These are phyloP conservation scores for Helicoverpa zea DNA, from an alignment of 1,140 invertebrate genomes.

Conservation along the genomic window DNA sequence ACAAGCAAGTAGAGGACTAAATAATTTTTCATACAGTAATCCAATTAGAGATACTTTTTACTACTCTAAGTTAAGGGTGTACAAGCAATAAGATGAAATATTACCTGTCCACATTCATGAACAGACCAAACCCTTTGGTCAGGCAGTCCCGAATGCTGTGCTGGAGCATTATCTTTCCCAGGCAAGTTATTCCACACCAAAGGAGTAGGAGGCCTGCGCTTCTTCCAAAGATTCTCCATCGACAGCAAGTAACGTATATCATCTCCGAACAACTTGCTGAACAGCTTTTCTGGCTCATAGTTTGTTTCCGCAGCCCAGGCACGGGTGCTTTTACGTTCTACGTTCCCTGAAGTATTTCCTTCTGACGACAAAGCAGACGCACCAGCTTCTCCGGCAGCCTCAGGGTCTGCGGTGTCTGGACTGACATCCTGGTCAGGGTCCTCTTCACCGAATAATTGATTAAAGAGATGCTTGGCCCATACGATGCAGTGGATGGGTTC, in stretches of 20 bases:
- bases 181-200: slow-evolving; percentile 91
- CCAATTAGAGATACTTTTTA: too few relatives aligned
- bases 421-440: slow-evolving; percentile 99
- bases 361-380: slow-evolving; percentile 76
- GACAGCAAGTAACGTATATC: slow-evolving; percentile 98
- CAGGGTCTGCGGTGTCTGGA: slow-evolving; percentile 98
- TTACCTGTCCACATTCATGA: slow-evolving; percentile 87
- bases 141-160: slow-evolving; percentile 83
- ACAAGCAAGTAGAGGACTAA: too few relatives aligned
- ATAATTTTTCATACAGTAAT: too few relatives aligned
- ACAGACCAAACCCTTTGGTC: slow-evolving; percentile 95
- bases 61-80: too few relatives aligned
- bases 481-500: slow-evolving; percentile 99
- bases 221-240: slow-evolving; percentile 98
- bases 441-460: slow-evolving; percentile 99
- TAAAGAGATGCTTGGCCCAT: slow-evolving; percentile 99
- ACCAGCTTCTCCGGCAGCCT: slow-evolving; percentile 88
- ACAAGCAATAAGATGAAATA: background rate
- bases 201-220: slow-evolving; percentile 93
- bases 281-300: slow-evolving; percentile 95
- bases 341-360: slow-evolving; percentile 88
- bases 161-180: slow-evolving; percentile 85
- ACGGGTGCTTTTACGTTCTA: slow-evolving; percentile 94
- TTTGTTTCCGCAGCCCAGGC: slow-evolving; percentile 94
- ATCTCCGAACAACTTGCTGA: slow-evolving; percentile 96